Conservation (phyloP, 2,797 vertebrate species). For the Carapus acus region DNA sequence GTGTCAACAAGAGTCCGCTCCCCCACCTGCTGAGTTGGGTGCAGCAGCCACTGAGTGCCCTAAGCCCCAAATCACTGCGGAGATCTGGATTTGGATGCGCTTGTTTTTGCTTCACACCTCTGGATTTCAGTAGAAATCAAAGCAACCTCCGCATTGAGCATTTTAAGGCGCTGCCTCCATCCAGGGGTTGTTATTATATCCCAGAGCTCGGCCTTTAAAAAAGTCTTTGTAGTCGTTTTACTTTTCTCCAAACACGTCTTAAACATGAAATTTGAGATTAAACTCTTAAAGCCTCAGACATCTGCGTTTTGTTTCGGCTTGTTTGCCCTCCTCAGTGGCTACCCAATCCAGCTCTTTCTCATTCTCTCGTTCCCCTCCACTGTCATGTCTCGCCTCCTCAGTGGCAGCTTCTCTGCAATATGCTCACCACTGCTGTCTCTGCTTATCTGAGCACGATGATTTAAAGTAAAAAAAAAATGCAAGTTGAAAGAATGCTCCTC, state of each 20-base stretch:
- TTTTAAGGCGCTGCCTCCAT: constrained; percentile 8
- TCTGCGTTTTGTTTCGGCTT: constrained; percentile 7
- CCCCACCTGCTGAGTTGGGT: constrained; percentile 7
- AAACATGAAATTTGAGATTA: constrained; percentile 3
- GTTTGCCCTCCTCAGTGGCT: neutral
- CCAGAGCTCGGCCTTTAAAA: neutral
- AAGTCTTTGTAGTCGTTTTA: neutral
- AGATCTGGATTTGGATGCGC: constrained; percentile 25
- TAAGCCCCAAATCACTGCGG: constrained; percentile 23
- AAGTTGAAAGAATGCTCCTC: too few relatives aligned
- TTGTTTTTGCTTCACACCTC: constrained; percentile 41
- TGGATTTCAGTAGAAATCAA: constrained; percentile 17
- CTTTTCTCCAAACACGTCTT: constrained; percentile 1
- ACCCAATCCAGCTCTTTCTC: neutral
- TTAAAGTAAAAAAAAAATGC: constrained; percentile 17
- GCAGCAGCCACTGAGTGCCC: constrained; percentile 9
- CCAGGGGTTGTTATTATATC: constrained; percentile 18
- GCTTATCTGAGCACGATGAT: constrained; percentile 33
- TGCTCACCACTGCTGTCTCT: constrained; percentile 10
- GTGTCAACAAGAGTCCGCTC: constrained; percentile 29
- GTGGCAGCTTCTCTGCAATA: neutral
- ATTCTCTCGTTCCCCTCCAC: constrained; percentile 1
- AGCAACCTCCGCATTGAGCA: constrained; percentile 11
- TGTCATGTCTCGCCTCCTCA: constrained; percentile 1
- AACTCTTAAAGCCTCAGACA: constrained; percentile 5